Evolutionary conservation across 1,140 invertebrate species (phyloP), one percentile per base, ranked within the genome.

Genomic region (Drosophila trapezifrons): DNA sequence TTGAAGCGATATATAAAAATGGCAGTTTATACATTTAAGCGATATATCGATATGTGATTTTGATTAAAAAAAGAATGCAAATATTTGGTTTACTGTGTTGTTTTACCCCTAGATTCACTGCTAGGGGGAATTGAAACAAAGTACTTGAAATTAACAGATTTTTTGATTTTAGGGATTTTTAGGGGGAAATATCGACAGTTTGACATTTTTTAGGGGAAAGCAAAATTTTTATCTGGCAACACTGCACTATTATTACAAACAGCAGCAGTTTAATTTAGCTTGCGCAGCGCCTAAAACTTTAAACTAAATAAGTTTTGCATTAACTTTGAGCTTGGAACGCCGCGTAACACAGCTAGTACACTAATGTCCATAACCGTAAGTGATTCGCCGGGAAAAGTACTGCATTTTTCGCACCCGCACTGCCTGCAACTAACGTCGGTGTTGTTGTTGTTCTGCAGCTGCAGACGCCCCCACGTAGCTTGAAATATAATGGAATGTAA

Each of bases 291-390:
- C 47, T 78, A 60, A 47, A 84, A 80, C 63, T 65, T 56, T 55
- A 55, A 72, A 71, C 51, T 65, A 64, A 75, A 72, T 64, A 43
- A 62, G 20, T 75, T 78, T 66, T 43, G 49, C 35, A 66, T 49
- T 40, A 25, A 65, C 40, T 80, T 84, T 84, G 58, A 71, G 65
- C 46, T 78, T 71, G 51, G 40, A 89, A 67, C 72, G 73, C 51
- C 64, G 76, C 72, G 74, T 70, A 80, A 87, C 60, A 80, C 77
- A 89, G 67, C 58, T 63, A 77, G 73, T 80, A 52, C 74, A 84
- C 87, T 90, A 82, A 90, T 90, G 87, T 90, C 87, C 83, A 90
- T 90, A 84, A 90, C 87, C 87, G 87, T 90, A 90, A 90, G 87
- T 90, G 64, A 25, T 10, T 9, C 40, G 35, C 5, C 25, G 54